Evolutionary conservation across 2,888 invertebrate species (phyloP).

Genomic region (Acleris literana): DNA sequence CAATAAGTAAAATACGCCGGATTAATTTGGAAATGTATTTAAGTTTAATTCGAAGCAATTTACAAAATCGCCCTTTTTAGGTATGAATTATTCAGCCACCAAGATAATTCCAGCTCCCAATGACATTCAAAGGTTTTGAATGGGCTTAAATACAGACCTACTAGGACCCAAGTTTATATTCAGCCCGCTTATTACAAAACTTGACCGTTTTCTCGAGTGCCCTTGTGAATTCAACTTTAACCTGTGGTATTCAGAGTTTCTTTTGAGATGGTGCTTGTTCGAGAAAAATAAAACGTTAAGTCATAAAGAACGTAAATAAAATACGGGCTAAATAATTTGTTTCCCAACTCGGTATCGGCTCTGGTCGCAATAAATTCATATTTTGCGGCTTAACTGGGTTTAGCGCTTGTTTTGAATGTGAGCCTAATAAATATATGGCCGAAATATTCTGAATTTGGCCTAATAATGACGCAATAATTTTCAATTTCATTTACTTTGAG

Average conservation of each 20-base stretch:
- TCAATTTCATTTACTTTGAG: constrained; percentile 11
- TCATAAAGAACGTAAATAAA: constrained; percentile 36
- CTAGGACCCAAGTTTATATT: constrained; percentile 16
- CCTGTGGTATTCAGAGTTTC: neutral
- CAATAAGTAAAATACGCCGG: too few relatives aligned
- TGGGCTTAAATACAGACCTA: constrained; percentile 19
- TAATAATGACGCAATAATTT: constrained; percentile 28
- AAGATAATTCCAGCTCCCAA: constrained; percentile 12
- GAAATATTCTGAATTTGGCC: constrained; percentile 7
- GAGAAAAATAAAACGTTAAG: constrained; percentile 21
- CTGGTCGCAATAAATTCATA: constrained; percentile 39
- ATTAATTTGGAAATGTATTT: too few relatives aligned
- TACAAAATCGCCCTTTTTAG: constrained; percentile 17
- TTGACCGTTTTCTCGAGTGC: constrained; percentile 17
- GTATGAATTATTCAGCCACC: constrained; percentile 17
- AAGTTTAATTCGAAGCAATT: neutral
- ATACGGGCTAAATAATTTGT: constrained; percentile 38
- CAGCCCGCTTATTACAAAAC: constrained; percentile 21
- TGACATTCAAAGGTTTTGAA: constrained; percentile 15
- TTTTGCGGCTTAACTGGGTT: constrained; percentile 35
- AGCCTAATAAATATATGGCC: constrained; percentile 31
- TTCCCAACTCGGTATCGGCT: constrained; percentile 34
- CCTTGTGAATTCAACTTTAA: constrained; percentile 5
- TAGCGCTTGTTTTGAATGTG: constrained; percentile 25
- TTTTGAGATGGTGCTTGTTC: neutral